Evolutionary conservation across 2,113 vertebrate species (phyloP).

Genomic region (Atrichornis clamosus): DNA sequence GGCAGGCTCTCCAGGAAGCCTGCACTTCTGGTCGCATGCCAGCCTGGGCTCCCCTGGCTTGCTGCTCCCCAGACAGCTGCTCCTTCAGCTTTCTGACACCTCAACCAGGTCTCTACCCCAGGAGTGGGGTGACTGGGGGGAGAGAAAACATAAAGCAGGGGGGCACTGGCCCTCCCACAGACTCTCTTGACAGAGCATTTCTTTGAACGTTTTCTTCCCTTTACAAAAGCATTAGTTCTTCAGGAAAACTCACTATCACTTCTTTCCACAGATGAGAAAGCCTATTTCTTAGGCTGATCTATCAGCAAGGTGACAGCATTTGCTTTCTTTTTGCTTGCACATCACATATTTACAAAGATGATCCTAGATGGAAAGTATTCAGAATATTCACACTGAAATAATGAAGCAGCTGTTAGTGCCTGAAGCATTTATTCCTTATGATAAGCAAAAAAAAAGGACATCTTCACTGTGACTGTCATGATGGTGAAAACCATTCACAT

Average conservation of each 20-base stretch:
- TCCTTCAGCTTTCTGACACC: background rate
- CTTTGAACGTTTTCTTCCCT: background rate
- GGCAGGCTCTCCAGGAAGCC: slow-evolving; percentile 8
- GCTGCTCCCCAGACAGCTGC: background rate
- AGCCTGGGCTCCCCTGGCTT: background rate
- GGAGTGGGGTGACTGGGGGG: background rate
- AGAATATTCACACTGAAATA: background rate
- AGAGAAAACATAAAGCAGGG: background rate
- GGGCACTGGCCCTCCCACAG: background rate
- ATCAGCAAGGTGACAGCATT: background rate
- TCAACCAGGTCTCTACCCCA: background rate
- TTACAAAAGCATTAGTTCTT: background rate
- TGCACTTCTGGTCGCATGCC: background rate
- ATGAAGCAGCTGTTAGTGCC: background rate
- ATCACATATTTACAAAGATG: background rate
- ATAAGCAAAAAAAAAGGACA: background rate
- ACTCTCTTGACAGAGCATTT: background rate
- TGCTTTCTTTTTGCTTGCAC: background rate
- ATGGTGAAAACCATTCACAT: background rate
- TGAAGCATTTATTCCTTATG: background rate
- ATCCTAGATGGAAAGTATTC: background rate
- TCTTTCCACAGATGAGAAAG: background rate
- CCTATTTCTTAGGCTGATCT: background rate
- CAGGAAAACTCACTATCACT: background rate
- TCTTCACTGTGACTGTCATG: background rate